Percentiles rank a stretch among this genome's conserved stretches.
These are phyloP conservation scores for Formica aserva DNA, from an alignment of 2,888 invertebrate genomes.

Conservation along the genomic window DNA sequence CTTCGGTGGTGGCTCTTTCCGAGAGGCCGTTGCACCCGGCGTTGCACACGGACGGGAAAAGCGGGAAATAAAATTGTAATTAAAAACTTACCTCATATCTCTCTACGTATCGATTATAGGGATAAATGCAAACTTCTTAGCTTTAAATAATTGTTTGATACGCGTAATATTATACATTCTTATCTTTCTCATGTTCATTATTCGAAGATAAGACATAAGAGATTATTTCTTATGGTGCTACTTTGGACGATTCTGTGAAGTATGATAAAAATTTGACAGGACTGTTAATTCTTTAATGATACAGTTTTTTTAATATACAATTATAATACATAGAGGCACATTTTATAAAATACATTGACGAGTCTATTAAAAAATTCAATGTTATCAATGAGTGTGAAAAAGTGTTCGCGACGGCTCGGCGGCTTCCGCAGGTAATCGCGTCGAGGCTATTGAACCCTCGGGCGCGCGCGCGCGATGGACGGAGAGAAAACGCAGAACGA, in stretches of 20 bases:
- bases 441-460: conserved; percentile 61
- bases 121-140: not conserved
- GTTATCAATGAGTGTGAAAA: conserved; percentile 44
- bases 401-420: conserved; percentile 37
- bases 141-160: not conserved
- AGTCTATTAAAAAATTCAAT: not conserved
- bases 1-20: conserved; percentile 63
- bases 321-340: not conserved
- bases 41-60: conserved; percentile 25
- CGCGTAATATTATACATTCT: not conserved
- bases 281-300: not conserved
- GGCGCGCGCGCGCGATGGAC: not conserved
- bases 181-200: not conserved
- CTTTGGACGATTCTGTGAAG: not conserved
- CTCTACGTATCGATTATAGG: not conserved
- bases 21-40: conserved; percentile 72
- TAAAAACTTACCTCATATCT: not conserved
- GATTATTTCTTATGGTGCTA: not conserved
- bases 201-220: not conserved
- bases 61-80: not conserved
- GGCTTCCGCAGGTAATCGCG: conserved; percentile 50
- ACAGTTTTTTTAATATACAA: not conserved
- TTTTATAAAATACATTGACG: not conserved
- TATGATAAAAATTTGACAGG: not conserved
- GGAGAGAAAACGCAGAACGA: conserved; percentile 72